phyloP scores from a whole-genome alignment of 2,888 invertebrate species.

The Xestia xanthographa region DNA sequence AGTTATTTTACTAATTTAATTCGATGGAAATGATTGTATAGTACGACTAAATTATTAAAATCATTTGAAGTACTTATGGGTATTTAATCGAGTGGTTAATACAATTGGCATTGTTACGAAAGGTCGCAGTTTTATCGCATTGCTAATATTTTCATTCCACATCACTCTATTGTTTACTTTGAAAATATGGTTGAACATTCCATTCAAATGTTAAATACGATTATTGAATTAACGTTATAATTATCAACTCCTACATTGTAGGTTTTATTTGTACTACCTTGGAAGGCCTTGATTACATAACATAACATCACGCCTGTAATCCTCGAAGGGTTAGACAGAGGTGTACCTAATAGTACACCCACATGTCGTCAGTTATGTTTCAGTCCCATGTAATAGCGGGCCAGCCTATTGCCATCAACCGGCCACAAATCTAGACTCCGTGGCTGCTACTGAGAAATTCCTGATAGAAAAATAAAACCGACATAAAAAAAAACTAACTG shows the following conservation, averaged over 20 bases:
- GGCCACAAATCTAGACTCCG: too few species aligned
- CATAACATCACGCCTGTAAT: too few species aligned
- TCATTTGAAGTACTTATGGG: background rate
- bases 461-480: too few species aligned
- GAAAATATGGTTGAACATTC: background rate
- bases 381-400: too few species aligned
- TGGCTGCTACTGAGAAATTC: too few species aligned
- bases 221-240: background rate
- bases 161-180: background rate
- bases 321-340: too few species aligned
- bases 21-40: background rate
- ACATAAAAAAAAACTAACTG: too few species aligned
- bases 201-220: constrained; percentile 3
- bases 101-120: background rate
- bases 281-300: too few species aligned
- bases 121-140: background rate
- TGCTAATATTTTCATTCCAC: background rate
- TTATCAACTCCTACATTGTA: background rate
- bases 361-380: too few species aligned
- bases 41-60: background rate
- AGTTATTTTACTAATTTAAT: background rate
- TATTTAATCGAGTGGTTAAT: background rate
- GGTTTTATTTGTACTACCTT: background rate
- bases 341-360: too few species aligned
- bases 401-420: too few species aligned